Conservation (phyloP, 2,888 invertebrate species). For the Anoplius nigerrimus region DNA sequence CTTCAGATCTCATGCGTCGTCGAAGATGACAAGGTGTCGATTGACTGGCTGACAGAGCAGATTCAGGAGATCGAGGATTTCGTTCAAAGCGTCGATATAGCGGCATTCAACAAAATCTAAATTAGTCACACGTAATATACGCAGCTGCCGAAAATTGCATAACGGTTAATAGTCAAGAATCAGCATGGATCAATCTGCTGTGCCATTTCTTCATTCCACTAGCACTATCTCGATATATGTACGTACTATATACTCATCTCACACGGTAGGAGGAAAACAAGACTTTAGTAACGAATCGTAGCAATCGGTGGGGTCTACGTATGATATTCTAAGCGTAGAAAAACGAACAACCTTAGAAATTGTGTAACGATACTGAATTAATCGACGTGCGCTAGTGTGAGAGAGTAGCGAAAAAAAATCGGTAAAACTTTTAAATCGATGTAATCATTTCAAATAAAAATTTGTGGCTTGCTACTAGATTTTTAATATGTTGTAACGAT, state of each 20-base stretch:
- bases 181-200: slow-evolving; percentile 49
- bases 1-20: slow-evolving; percentile 94
- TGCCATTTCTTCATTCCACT: slow-evolving; percentile 66
- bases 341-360: too few species aligned
- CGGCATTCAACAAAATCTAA: slow-evolving; percentile 96
- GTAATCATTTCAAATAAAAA: not conserved
- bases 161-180: slow-evolving; percentile 23
- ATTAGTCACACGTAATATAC: slow-evolving; percentile 59
- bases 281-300: not conserved
- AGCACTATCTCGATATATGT: slow-evolving; percentile 49
- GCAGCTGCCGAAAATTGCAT: slow-evolving; percentile 20
- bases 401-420: too few species aligned
- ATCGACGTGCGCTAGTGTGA: too few species aligned
- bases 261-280: not conserved
- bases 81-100: slow-evolving; percentile 95
- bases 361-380: too few species aligned
- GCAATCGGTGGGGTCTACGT: too few species aligned
- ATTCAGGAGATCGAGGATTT: slow-evolving; percentile 90
- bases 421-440: not conserved
- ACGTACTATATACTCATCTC: slow-evolving; percentile 6
- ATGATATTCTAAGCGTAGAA: too few species aligned
- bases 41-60: slow-evolving; percentile 91
- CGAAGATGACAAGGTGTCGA: slow-evolving; percentile 96
- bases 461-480: not conserved
- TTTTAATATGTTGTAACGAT: not conserved